Evolutionary conservation across 2,113 vertebrate species (phyloP).

Genomic region (Crocuta crocuta): DNA sequence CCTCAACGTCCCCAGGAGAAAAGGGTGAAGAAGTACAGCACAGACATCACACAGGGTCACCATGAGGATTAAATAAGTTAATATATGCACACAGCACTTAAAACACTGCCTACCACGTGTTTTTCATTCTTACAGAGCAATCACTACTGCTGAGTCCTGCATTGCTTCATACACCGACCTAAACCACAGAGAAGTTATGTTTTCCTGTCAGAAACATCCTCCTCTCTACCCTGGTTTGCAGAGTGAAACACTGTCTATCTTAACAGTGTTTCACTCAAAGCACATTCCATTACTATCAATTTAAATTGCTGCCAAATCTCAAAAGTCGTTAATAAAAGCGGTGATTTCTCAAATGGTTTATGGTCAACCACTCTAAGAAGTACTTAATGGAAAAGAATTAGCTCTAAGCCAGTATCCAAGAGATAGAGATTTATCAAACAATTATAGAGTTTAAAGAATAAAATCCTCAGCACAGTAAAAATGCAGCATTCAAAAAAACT

Average conservation of each 20-base stretch:
- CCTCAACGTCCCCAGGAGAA: not conserved
- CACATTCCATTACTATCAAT: constrained; percentile 70
- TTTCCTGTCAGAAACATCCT: constrained; percentile 67
- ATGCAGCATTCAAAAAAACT: not conserved
- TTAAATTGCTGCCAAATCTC: constrained; percentile 77
- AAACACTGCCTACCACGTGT: not conserved
- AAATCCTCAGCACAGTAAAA: constrained; percentile 30
- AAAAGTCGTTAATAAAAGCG: constrained; percentile 79
- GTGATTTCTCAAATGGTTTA: constrained; percentile 72
- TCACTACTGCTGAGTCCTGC: not conserved
- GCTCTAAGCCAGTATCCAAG: not conserved
- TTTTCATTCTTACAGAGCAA: not conserved
- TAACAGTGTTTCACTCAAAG: not conserved
- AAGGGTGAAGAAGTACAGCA: not conserved
- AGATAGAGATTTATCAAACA: constrained; percentile 54
- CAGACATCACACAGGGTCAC: not conserved
- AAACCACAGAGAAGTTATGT: not conserved
- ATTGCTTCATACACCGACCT: constrained; percentile 2
- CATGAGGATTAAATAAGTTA: not conserved
- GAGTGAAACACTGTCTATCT: constrained; percentile 47
- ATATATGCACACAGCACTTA: not conserved
- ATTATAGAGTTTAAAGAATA: constrained; percentile 64
- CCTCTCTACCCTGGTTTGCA: constrained; percentile 39
- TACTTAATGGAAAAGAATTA: constrained; percentile 74
- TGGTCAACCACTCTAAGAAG: constrained; percentile 60